A percentile compares a stretch with the other conserved stretches of the same genome.
phyloP scores from a whole-genome alignment of 2,113 vertebrate species.

The Eira barbara region DNA sequence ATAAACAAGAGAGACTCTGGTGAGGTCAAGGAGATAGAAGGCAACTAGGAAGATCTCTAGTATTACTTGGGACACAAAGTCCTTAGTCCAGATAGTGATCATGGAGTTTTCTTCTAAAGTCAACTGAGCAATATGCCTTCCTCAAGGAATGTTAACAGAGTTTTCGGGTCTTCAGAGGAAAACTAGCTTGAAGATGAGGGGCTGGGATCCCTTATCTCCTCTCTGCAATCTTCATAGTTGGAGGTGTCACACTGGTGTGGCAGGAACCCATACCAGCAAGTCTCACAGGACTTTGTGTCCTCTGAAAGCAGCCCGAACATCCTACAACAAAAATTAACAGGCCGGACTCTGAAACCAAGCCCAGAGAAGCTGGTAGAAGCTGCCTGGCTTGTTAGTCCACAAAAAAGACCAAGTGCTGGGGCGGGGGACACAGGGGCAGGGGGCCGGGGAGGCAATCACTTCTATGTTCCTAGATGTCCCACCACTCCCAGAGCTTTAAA shows the following conservation, averaged over 20 bases:
- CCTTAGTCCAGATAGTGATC: not conserved
- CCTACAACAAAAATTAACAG: not conserved
- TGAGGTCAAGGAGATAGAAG: not conserved
- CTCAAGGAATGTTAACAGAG: not conserved
- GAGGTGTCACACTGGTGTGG: no score
- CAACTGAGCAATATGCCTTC: not conserved
- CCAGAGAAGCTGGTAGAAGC: not conserved
- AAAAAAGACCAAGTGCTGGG: not conserved
- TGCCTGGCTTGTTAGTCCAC: not conserved
- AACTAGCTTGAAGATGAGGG: not conserved
- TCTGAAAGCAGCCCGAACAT: not conserved
- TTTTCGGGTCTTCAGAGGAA: not conserved
- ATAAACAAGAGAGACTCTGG: not conserved
- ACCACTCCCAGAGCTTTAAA: not conserved
- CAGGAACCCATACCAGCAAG: not conserved
- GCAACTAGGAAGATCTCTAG: not conserved
- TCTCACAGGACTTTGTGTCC: not conserved
- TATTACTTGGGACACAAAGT: not conserved
- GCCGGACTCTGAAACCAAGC: no score
- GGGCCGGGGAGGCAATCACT: no score
- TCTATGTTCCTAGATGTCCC: not conserved
- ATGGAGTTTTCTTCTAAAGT: not conserved
- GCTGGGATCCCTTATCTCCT: not conserved
- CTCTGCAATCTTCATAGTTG: not conserved
- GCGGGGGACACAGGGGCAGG: fast-evolving